These are phyloP conservation scores for Balanococcus diminutus DNA, from an alignment of 2,888 invertebrate species.

Conservation along the genomic window DNA sequence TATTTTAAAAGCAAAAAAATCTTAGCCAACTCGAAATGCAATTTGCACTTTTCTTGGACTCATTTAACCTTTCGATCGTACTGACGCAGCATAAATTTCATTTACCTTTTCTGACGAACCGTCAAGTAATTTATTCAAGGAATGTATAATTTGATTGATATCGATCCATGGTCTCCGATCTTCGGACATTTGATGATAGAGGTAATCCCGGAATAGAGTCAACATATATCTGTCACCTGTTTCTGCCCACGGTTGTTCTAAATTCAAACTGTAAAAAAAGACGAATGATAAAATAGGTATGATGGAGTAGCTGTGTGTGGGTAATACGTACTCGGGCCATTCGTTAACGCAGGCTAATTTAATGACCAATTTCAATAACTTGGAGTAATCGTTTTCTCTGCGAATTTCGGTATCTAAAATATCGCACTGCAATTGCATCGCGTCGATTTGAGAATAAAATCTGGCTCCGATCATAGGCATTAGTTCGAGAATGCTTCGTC, in stretches of 20 bases:
- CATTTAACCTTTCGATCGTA: no score
- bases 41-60: no score
- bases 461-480: slow-evolving; percentile 99
- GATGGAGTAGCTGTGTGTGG: not conserved
- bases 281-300: no score
- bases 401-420: slow-evolving; percentile 87
- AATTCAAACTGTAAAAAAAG: slow-evolving; percentile 72
- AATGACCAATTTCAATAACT: slow-evolving; percentile 85
- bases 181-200: slow-evolving; percentile 93
- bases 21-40: no score
- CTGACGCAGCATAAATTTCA: no score
- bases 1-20: no score
- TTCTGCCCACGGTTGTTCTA: slow-evolving; percentile 96
- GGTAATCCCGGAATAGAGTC: slow-evolving; percentile 95
- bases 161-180: slow-evolving; percentile 96
- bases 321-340: slow-evolving; percentile 87
- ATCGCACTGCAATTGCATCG: slow-evolving; percentile 84
- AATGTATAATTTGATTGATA: slow-evolving; percentile 91
- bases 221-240: slow-evolving; percentile 98
- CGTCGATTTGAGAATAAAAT: slow-evolving; percentile 95
- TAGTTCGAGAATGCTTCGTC: slow-evolving; percentile 88
- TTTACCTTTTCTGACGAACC: slow-evolving; percentile 79
- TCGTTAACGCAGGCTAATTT: slow-evolving; percentile 96
- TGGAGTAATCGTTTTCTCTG: slow-evolving; percentile 93
- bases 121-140: slow-evolving; percentile 89